These are phyloP conservation scores for Sylvietta virens DNA, from an alignment of 2,113 vertebrate species.

Conservation along the genomic window DNA sequence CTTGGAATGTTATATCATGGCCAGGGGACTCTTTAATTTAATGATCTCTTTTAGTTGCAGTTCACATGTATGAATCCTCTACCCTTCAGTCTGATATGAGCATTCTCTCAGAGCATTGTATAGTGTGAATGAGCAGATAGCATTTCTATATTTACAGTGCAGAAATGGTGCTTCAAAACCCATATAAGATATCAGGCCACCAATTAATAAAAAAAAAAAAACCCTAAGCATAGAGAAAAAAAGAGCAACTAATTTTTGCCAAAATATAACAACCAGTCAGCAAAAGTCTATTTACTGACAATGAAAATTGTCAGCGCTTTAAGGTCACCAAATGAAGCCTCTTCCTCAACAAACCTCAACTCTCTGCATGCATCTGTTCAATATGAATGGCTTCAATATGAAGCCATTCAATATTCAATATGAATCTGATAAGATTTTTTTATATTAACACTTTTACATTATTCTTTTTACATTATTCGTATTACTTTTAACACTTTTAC, in stretches of 20 bases:
- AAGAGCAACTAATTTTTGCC: neutral
- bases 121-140: neutral
- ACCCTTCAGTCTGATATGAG: neutral
- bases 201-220: neutral
- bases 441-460: too few relatives aligned
- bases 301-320: neutral
- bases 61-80: constrained; percentile 7
- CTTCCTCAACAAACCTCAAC: neutral
- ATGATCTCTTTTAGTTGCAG: constrained; percentile 21
- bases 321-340: neutral
- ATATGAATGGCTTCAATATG: neutral
- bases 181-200: neutral
- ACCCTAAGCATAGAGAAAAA: neutral
- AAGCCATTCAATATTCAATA: too few relatives aligned
- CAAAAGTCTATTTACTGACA: neutral
- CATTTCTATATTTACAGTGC: neutral
- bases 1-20: constrained; percentile 40
- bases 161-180: neutral
- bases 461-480: too few relatives aligned
- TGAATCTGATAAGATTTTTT: too few relatives aligned
- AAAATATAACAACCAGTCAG: neutral
- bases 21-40: constrained; percentile 50
- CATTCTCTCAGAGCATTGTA: neutral
- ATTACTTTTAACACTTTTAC: neutral
- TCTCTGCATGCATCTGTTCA: neutral